phyloP scores from a whole-genome alignment of 2,113 vertebrate genomes.

The Carettochelys insculpta region DNA sequence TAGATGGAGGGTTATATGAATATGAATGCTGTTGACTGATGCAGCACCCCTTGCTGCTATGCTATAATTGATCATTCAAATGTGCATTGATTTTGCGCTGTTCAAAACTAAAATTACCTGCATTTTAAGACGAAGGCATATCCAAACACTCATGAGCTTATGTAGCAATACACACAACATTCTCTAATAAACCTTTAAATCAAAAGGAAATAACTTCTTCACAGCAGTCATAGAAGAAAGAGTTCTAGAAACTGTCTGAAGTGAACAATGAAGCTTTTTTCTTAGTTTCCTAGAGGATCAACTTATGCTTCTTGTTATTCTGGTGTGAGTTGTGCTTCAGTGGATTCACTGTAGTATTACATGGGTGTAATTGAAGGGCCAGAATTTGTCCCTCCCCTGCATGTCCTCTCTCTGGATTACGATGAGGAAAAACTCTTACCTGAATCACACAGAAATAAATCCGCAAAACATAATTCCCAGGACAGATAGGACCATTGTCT shows the following conservation, averaged over 20 bases:
- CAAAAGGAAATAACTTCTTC: too few species aligned
- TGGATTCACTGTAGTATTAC: neutral
- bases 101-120: neutral
- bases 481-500: neutral
- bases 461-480: accelerated
- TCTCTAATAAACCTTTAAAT: too few species aligned
- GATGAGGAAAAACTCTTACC: neutral
- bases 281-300: neutral
- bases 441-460: neutral
- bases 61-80: neutral
- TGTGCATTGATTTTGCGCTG: constrained; percentile 6
- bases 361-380: neutral
- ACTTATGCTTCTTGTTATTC: accelerated
- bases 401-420: neutral
- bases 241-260: too few species aligned
- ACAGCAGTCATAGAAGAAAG: too few species aligned
- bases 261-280: accelerated
- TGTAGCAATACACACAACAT: neutral
- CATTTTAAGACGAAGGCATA: neutral
- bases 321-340: neutral
- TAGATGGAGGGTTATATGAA: neutral
- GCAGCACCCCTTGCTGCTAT: neutral
- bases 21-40: neutral
- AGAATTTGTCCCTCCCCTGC: accelerated
- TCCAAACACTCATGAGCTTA: neutral